phyloP scores from a whole-genome alignment of 2,113 vertebrate genomes.

The Forbesichthys papilliferus region DNA sequence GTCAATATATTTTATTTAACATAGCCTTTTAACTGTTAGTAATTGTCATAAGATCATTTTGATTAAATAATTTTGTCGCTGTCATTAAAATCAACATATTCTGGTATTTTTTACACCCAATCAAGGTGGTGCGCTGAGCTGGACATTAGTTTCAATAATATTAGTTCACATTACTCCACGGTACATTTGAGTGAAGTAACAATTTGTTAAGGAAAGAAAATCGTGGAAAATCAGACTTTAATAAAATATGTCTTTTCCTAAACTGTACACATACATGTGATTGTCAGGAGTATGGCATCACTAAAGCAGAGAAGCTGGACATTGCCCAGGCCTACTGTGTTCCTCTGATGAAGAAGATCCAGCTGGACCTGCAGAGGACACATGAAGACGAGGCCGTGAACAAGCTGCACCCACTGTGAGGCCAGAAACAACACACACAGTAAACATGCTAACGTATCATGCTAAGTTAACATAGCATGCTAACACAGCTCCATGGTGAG shows the following conservation, averaged over 20 bases:
- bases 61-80: no score
- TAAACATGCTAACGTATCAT: no score
- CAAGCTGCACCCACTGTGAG: slow-evolving; percentile 94
- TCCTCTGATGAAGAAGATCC: slow-evolving; percentile 94
- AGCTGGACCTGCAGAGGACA: slow-evolving; percentile 94
- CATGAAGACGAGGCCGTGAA: slow-evolving; percentile 98
- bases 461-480: background rate
- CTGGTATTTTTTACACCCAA: no score
- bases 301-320: slow-evolving; percentile 91
- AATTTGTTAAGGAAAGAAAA: no score
- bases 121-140: no score
- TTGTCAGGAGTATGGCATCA: slow-evolving; percentile 92
- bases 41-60: no score
- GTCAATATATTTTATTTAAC: background rate
- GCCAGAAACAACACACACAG: background rate
- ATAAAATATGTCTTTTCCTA: background rate
- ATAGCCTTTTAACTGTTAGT: no score
- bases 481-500: background rate
- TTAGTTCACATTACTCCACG: no score
- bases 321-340: slow-evolving; percentile 96
- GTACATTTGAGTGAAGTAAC: no score
- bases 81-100: no score
- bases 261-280: background rate
- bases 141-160: no score
- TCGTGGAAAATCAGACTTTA: no score